Base-by-base conservation (phyloP, 37 sponge, comb jelly and placozoan genomes). In the Bolinopsis microptera region DNA sequence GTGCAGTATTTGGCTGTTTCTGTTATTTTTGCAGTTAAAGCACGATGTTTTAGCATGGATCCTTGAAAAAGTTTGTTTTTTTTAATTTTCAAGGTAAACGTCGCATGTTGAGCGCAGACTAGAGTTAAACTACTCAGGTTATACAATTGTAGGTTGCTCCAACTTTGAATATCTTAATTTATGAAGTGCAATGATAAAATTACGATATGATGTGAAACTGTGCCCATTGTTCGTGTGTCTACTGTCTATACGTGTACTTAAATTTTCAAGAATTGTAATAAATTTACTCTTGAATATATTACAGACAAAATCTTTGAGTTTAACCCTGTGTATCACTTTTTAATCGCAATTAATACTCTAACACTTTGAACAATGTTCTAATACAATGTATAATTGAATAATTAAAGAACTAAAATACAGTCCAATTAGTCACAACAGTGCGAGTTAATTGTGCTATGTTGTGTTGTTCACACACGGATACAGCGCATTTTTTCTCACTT, bases 241-340 rank as follows among this genome's bases (percentile, higher is more conserved):
- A 70, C 2, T 70, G 74, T 70, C 74, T 70, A 70, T 70, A 70
- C 74, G 74, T 70, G 74, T 70, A 70, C 74, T 70, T 70, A 26
- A 26, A 70, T 70, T 70, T 70, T 70, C 74, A 70, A 70, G 74
- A 70, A 70, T 70, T 70, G 74, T 70, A 70, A 70, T 70, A 22
- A 70, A 70, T 70, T 70, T 70, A 70, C 74, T 70, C 74, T 70
- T 70, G 74, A 70, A 26, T 70, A 70, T 70, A 70, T 70, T 70
- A 70, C 74, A 70, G 74, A 70, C 74, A 28, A 70, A 70, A 70
- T 70, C 74, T 70, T 70, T 70, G 74, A 70, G 74, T 70, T 70
- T 70, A 70, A 70, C 28, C 25, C 21, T 8, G 74, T 24, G 61
- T 48, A 18, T 48, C 13, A 18, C 61, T 48, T 48, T 48, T 13